Percentiles rank a stretch among this genome's conserved stretches.
Evolutionary conservation across 2,113 vertebrate genomes (phyloP).

Genomic region (Montifringilla adamsi): DNA sequence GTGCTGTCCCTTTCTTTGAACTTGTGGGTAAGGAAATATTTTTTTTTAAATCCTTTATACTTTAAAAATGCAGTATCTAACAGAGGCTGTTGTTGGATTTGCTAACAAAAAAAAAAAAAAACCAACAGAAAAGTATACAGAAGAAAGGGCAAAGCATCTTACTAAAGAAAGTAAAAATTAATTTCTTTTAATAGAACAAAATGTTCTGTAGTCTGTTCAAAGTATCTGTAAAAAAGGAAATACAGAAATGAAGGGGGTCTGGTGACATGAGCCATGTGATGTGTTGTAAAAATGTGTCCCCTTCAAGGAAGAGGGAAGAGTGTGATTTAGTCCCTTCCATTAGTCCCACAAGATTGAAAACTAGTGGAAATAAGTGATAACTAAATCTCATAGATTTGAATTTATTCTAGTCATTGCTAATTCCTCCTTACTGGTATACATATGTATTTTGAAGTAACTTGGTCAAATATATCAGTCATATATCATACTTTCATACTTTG

Average conservation of each 20-base stretch:
- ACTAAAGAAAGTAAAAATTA: neutral
- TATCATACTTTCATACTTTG: neutral
- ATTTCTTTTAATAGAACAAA: neutral
- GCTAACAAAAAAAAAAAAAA: neutral
- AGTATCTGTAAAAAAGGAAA: neutral
- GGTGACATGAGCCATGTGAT: neutral
- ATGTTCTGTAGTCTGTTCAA: neutral
- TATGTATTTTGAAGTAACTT: neutral
- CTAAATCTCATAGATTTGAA: neutral
- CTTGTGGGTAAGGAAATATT: neutral
- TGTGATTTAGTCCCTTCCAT: neutral
- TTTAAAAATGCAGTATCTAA: fast-evolving
- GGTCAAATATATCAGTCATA: neutral
- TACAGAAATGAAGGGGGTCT: neutral
- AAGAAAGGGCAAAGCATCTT: neutral
- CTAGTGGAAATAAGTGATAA: neutral
- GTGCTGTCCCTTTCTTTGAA: neutral
- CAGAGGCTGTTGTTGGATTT: neutral
- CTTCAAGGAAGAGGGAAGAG: neutral
- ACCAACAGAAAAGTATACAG: neutral
- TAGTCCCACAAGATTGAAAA: neutral
- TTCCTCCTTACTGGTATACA: neutral
- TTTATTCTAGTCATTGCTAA: neutral
- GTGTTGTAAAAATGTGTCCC: neutral
- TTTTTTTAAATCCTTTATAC: neutral